A percentile compares a stretch with the other conserved stretches of the same genome.
Evolutionary conservation across 2,888 invertebrate species (phyloP).

Genomic region (Suillia variegata): DNA sequence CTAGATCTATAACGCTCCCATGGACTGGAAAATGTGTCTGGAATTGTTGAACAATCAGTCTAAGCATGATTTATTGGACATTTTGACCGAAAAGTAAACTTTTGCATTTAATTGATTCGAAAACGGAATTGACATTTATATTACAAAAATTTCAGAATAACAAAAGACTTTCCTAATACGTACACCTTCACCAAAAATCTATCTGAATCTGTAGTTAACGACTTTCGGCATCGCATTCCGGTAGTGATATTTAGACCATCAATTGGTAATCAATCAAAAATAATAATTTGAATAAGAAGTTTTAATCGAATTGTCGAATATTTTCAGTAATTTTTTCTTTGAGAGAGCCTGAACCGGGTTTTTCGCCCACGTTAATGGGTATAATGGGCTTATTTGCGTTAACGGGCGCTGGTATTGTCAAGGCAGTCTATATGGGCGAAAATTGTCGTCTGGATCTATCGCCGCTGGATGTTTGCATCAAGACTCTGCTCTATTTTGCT

Average conservation of each 20-base stretch:
- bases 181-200: slow-evolving; percentile 90
- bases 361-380: slow-evolving; percentile 42
- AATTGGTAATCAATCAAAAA: no score
- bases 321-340: slow-evolving; percentile 42
- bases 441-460: slow-evolving; percentile 39
- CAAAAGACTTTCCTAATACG: slow-evolving; percentile 73
- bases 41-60: slow-evolving; percentile 38
- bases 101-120: no score
- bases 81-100: slow-evolving; percentile 48
- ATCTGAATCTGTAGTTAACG: slow-evolving; percentile 79
- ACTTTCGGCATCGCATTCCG: slow-evolving; percentile 71
- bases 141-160: slow-evolving; percentile 40
- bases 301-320: no score
- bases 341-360: slow-evolving; percentile 47
- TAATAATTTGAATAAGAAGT: no score
- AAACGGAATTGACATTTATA: no score
- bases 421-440: slow-evolving; percentile 34
- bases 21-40: slow-evolving; percentile 49
- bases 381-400: slow-evolving; percentile 46
- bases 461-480: slow-evolving; percentile 45
- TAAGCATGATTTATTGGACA: slow-evolving; percentile 32
- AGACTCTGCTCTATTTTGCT: slow-evolving; percentile 39
- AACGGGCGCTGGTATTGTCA: slow-evolving; percentile 44
- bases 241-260: slow-evolving; percentile 83
- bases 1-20: slow-evolving; percentile 45